These are phyloP conservation scores for Pagetopsis macropterus DNA, from an alignment of 2,797 vertebrate genomes.

Conservation along the genomic window DNA sequence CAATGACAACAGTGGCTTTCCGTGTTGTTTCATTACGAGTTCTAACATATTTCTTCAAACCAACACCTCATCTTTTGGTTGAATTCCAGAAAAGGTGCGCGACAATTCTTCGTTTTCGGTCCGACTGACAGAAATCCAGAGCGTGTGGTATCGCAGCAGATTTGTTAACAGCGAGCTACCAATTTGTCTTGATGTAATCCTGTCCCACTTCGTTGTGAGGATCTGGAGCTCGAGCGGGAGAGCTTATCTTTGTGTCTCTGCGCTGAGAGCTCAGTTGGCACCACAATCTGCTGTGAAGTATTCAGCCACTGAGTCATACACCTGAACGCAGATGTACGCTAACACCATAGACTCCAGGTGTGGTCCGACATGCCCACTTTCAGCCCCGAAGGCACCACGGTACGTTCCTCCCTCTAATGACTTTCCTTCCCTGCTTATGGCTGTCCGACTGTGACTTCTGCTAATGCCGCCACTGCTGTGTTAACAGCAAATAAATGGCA, in stretches of 20 bases:
- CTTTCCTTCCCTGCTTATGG: constrained; percentile 27
- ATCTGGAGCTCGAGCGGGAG: constrained; percentile 28
- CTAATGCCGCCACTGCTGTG: constrained; percentile 46
- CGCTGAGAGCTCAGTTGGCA: constrained; percentile 30
- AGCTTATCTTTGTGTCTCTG: constrained; percentile 45
- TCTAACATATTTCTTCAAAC: constrained; percentile 16
- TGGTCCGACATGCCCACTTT: not conserved
- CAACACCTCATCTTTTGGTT: constrained; percentile 21
- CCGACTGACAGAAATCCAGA: constrained; percentile 29
- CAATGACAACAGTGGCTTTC: constrained; percentile 31
- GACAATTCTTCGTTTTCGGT: constrained; percentile 8
- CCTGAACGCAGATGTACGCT: not conserved
- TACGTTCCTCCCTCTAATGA: constrained; percentile 20
- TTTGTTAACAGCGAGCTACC: constrained; percentile 57
- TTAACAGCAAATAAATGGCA: constrained; percentile 64
- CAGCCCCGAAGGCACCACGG: not conserved
- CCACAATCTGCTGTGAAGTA: not conserved
- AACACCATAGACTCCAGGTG: not conserved
- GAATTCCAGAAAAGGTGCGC: constrained; percentile 21
- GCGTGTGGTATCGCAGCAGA: constrained; percentile 12
- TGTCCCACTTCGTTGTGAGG: constrained; percentile 43
- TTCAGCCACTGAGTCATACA: not conserved
- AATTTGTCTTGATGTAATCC: constrained; percentile 59
- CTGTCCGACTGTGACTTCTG: constrained; percentile 35
- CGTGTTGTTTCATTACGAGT: constrained; percentile 36